Evolutionary conservation across 1,140 invertebrate species (phyloP), one percentile per base, ranked within the genome.

Genomic region (Eueides isabella): DNA sequence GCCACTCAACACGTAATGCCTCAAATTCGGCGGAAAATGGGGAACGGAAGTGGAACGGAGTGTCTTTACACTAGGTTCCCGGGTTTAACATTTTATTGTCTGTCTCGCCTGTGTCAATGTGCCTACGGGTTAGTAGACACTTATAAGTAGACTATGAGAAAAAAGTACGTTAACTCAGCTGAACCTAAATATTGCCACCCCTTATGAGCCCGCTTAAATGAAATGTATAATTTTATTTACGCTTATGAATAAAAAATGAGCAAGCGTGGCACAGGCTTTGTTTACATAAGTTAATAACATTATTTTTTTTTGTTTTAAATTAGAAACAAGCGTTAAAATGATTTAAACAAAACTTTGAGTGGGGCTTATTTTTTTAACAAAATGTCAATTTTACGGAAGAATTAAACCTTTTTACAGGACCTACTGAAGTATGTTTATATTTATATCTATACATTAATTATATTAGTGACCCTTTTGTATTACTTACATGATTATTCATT

Each of bases 181-280:
- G 19, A 55, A 55, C 48, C 48, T 23, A 55, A 55, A 55, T 26
- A 55, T 55, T 55, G 23, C 48, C 48, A 55, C 48, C 19, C 35
- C 19, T 55, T 55, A 26, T 55, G 48, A 55, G 48, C 19, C 23
- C 26, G 48, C 19, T 26, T 55, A 55, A 55, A 55, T 55, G 48
- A 55, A 55, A 55, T 23, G 48, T 55, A 55, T 55, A 55, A 55
- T 55, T 55, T 55, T 55, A 55, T 55, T 55, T 55, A 55, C 9
- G 19, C 48, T 55, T 55, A 55, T 55, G 48, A 55, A 55, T 55
- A 55, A 55, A 55, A 55, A 55, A 55, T 55, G 48, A 55, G 48
- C 48, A 7, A 55, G 12, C 19, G 44, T 3, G 19, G 9, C 44
- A 55, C 48, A 55, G 48, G 48, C 23, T 55, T 55, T 55, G 48